These are phyloP conservation scores for Glareola pratincola DNA, from an alignment of 2,113 vertebrate species.

Conservation along the genomic window DNA sequence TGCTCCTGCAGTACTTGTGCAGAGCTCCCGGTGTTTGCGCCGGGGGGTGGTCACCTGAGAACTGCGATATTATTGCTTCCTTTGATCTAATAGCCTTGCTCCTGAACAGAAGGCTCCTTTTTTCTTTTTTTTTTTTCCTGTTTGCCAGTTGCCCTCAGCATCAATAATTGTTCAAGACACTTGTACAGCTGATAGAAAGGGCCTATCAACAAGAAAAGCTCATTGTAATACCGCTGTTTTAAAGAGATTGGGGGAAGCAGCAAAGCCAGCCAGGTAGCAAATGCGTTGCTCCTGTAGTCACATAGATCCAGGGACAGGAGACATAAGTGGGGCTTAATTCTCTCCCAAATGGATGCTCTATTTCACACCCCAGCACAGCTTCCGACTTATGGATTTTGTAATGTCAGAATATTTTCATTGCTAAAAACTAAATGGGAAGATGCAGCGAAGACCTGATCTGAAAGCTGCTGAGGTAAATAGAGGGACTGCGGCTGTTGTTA, in stretches of 20 bases:
- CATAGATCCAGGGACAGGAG: not conserved
- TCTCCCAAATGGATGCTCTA: not conserved
- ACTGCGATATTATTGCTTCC: not conserved
- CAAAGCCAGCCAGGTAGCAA: not conserved
- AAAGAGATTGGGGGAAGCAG: not conserved
- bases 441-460: not conserved
- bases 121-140: not conserved
- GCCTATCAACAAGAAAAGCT: constrained; percentile 1
- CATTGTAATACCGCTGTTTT: not conserved
- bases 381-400: constrained; percentile 1
- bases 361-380: not conserved
- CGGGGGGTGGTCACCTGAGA: not conserved
- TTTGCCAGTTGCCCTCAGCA: not conserved
- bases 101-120: not conserved
- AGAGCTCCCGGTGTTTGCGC: not conserved
- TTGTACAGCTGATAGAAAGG: constrained; percentile 15
- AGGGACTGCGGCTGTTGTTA: not conserved
- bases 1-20: not conserved
- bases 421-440: not conserved
- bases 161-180: constrained; percentile 16
- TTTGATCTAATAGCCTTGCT: not conserved
- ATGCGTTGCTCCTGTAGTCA: not conserved
- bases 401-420: not conserved
- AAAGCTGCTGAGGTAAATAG: not conserved
- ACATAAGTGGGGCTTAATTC: not conserved